Conservation (phyloP, 2,113 vertebrate species). For the Oncorhynchus keta region DNA sequence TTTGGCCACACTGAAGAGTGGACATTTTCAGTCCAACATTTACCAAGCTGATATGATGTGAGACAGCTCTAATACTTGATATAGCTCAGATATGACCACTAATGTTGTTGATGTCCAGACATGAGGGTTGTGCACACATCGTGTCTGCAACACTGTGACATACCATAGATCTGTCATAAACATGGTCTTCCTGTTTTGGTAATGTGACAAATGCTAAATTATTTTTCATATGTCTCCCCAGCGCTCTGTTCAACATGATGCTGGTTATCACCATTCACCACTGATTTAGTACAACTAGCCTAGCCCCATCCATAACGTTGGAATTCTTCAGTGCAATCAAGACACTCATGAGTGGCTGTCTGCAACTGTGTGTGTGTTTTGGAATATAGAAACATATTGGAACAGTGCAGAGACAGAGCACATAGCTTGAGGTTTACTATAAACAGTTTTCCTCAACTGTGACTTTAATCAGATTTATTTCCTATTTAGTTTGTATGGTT, state of each 20-base stretch:
- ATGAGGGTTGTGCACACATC: neutral
- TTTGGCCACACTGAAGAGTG: no score
- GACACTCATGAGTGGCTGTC: no score
- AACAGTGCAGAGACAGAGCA: neutral
- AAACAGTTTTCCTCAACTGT: neutral
- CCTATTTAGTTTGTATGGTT: neutral
- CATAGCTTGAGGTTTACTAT: neutral
- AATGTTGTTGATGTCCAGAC: neutral
- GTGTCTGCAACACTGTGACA: no score
- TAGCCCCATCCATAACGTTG: neutral
- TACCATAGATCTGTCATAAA: constrained; percentile 1
- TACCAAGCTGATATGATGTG: neutral
- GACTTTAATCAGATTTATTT: neutral
- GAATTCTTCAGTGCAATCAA: no score
- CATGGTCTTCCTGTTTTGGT: neutral
- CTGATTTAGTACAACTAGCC: neutral
- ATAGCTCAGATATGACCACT: neutral
- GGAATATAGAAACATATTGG: neutral
- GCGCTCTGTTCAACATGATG: neutral
- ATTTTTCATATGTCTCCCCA: neutral
- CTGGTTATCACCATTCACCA: neutral
- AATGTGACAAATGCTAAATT: neutral
- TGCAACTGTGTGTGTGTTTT: no score
- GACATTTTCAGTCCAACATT: no score
- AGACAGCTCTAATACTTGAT: neutral